Evolutionary conservation across 2,888 invertebrate genomes (phyloP).

Genomic region (Lithophane semibrunnea): DNA sequence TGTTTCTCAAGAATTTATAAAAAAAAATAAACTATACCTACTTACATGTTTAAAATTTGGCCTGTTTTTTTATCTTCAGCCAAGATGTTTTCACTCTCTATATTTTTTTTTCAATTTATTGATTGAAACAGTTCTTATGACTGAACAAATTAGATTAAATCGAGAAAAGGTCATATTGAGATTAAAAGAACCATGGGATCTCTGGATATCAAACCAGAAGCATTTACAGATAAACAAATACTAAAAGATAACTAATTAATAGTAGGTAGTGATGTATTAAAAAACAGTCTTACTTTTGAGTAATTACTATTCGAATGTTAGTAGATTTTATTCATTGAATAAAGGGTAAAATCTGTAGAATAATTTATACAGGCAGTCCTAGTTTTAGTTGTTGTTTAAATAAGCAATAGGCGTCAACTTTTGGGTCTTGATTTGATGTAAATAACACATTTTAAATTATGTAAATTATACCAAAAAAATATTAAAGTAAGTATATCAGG

Average conservation of each 20-base stretch:
- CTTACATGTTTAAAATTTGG: background rate
- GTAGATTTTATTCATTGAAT: slow-evolving; percentile 24
- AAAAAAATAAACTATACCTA: background rate
- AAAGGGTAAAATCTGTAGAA: background rate
- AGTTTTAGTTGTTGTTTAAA: slow-evolving; percentile 10
- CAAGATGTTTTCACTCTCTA: slow-evolving; percentile 1
- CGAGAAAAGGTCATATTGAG: background rate
- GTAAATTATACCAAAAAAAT: background rate
- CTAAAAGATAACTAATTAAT: slow-evolving; percentile 35
- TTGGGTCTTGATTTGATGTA: background rate
- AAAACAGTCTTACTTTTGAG: slow-evolving; percentile 62
- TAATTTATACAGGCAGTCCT: slow-evolving; percentile 41
- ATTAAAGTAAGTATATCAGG: background rate
- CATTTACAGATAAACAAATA: slow-evolving; percentile 19
- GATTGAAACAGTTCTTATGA: slow-evolving; percentile 1
- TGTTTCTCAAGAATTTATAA: background rate
- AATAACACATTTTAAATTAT: background rate
- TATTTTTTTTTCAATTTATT: background rate
- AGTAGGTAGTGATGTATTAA: slow-evolving; percentile 53
- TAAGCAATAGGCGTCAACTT: background rate
- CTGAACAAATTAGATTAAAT: background rate
- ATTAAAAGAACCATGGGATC: background rate
- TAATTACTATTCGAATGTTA: slow-evolving; percentile 45
- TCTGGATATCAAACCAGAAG: background rate
- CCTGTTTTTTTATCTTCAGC: background rate